phyloP scores from a whole-genome alignment of 2,888 invertebrate species.

The Troides helena region DNA sequence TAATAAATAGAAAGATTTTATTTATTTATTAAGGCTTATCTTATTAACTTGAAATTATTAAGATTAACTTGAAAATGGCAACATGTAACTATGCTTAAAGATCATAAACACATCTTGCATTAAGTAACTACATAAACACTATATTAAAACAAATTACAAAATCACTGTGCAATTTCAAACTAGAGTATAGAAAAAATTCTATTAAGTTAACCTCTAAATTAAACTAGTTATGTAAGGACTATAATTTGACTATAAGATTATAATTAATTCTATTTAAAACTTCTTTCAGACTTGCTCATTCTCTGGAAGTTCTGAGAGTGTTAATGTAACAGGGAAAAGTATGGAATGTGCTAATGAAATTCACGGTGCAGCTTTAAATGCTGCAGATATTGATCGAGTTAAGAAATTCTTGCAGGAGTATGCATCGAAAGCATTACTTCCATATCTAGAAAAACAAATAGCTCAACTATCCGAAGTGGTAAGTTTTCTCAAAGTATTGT shows the following conservation, averaged over 20 bases:
- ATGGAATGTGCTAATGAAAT: conserved; percentile 73
- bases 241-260: not conserved
- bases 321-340: conserved; percentile 74
- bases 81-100: too few species aligned
- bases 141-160: too few species aligned
- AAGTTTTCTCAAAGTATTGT: conserved; percentile 39
- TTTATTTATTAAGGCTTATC: too few species aligned
- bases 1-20: not conserved
- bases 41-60: too few species aligned
- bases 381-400: conserved; percentile 91
- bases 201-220: not conserved
- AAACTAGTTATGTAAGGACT: not conserved
- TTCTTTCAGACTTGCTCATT: conserved; percentile 70
- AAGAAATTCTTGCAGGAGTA: conserved; percentile 93
- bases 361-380: conserved; percentile 89
- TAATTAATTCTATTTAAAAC: not conserved
- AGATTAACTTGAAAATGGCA: too few species aligned
- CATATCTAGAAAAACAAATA: conserved; percentile 95
- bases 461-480: conserved; percentile 88
- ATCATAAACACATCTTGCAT: too few species aligned
- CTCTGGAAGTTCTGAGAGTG: conserved; percentile 81
- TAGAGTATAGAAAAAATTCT: too few species aligned
- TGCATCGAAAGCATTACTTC: conserved; percentile 90
- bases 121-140: too few species aligned
- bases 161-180: too few species aligned